phyloP scores from a whole-genome alignment of 2,113 vertebrate genomes.

The Colistium nudipinnis region DNA sequence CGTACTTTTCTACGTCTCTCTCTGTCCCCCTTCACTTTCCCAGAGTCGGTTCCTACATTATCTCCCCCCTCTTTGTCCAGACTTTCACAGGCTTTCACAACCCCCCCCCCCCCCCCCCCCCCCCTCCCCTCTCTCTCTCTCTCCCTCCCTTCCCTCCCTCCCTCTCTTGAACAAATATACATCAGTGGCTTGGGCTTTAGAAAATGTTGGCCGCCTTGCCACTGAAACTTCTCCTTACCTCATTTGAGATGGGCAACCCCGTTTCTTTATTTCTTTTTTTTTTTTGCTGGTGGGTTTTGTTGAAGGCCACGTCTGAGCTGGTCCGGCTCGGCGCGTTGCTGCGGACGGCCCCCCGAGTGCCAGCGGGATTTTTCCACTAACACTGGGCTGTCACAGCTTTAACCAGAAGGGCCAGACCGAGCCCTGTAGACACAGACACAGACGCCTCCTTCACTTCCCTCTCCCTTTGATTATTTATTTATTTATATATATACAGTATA shows the following conservation, averaged over 20 bases:
- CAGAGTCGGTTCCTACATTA: conserved; percentile 39
- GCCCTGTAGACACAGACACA: conserved; percentile 52
- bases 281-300: conserved; percentile 63
- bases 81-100: conserved; percentile 39
- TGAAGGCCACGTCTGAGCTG: conserved; percentile 65
- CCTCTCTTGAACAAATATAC: conserved; percentile 73
- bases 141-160: conserved; percentile 40
- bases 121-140: conserved; percentile 26
- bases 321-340: conserved; percentile 54
- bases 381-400: conserved; percentile 60
- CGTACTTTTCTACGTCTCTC: conserved; percentile 9
- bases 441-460: conserved; percentile 56
- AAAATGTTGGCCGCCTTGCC: conserved; percentile 67
- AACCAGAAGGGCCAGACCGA: conserved; percentile 46
- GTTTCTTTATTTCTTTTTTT: no score
- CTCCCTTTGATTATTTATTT: conserved; percentile 47
- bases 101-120: conserved; percentile 22
- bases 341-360: conserved; percentile 48
- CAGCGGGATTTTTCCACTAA: conserved; percentile 73
- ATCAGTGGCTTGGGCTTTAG: conserved; percentile 62
- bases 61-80: conserved; percentile 55
- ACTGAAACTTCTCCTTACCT: conserved; percentile 68
- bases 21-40: conserved; percentile 9
- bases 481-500: no score
- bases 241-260: conserved; percentile 64